Base-by-base conservation (phyloP, 2,797 vertebrate species). In the Rhynchonycteris naso region DNA sequence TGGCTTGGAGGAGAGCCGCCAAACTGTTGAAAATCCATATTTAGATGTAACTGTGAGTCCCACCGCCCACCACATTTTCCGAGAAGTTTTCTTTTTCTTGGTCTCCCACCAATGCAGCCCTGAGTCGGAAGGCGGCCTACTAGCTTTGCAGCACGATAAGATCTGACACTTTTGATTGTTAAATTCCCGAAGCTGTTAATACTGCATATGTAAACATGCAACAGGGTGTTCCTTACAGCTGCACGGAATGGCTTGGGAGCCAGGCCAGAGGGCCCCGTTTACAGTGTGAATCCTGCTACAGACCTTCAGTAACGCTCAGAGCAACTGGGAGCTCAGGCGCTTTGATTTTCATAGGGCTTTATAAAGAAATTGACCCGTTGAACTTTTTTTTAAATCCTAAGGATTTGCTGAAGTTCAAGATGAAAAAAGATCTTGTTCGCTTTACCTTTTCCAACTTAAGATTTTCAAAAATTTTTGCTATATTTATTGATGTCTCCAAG, bases 151-250 rank as follows among this genome's bases (percentile, higher is more conserved):
- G 14, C 21, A 9, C 33, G 91, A 84, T 93, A 91, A 92, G 61
- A 91, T 85, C 80, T 95, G 84, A 75, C 84, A 69, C 66, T 86
- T 80, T 83, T 93, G 74, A 97, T 95, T 92, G 92, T 96, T 86
- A 68, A 76, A 87, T 93, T 97, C 94, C 92, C 26, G 1, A 89
- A 88, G 82, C 38, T 74, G 24, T 91, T 91, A 68, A 71, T 82
- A 43, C 43, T 43, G 43, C 43, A 33, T 92, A 91, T 71, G 88
- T 88, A 94, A 96, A 91, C 88, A 93, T 43, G 14, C 47, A 76
- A 91, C 93, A 96, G 94, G 94, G 96, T 95, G 65, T 95, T 47
- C 69, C 50, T 87, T 63, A 84, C 88, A 96, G 94, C 94, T 87
- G 86, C 89, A 19, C 28, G 28, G 14, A 38, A 28, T 28, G 33